Conservation (phyloP, 2,797 vertebrate genomes). For the Pangasius krempfi region DNA sequence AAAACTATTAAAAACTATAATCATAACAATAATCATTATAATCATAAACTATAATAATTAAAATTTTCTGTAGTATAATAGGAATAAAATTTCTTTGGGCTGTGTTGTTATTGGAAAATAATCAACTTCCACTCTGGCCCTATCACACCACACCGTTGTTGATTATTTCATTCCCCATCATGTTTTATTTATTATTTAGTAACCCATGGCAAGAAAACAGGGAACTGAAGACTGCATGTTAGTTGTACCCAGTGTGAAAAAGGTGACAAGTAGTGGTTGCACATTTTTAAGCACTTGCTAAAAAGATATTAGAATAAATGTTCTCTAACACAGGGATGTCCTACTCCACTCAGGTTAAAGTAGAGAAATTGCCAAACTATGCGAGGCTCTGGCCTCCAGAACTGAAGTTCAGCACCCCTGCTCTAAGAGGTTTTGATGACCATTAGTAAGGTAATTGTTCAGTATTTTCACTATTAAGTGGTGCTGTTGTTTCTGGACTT, state of each 20-base stretch:
- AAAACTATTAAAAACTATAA: no score
- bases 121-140: not conserved
- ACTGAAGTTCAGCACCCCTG: not conserved
- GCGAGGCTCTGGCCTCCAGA: not conserved
- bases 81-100: not conserved
- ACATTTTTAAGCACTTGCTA: not conserved
- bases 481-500: conserved; percentile 45
- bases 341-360: not conserved
- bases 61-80: not conserved
- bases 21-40: no score
- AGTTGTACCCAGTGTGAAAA: not conserved
- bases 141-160: not conserved
- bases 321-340: not conserved
- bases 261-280: not conserved
- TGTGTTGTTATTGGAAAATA: not conserved
- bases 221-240: not conserved
- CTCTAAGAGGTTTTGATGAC: not conserved
- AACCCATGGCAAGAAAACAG: not conserved
- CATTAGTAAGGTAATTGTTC: not conserved
- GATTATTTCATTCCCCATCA: not conserved
- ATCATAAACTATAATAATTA: not conserved
- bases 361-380: not conserved
- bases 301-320: not conserved
- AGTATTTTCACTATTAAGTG: conserved; percentile 9
- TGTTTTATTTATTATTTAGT: not conserved